These are phyloP conservation scores for Pristionchus japonicus DNA, from an alignment of 2,888 invertebrate genomes.

Conservation along the genomic window DNA sequence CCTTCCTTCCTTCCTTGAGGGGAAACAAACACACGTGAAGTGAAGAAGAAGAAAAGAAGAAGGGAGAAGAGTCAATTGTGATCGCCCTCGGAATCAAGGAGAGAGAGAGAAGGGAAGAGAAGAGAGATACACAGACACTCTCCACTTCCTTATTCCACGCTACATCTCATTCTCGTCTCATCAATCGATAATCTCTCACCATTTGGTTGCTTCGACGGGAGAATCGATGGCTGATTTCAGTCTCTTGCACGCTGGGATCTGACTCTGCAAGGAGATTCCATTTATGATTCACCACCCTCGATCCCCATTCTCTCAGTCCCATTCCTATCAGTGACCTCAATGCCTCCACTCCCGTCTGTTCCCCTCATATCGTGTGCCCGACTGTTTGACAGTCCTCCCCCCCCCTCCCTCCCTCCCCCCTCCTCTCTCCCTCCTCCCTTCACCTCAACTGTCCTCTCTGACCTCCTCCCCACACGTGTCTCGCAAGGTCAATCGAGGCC, in stretches of 20 bases:
- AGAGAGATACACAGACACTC: background rate
- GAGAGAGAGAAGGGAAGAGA: background rate
- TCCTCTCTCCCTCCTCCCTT: background rate
- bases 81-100: background rate
- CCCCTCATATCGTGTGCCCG: background rate
- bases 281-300: background rate
- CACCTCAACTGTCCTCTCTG: constrained; percentile 44
- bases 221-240: constrained; percentile 68
- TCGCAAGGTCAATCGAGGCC: constrained; percentile 45
- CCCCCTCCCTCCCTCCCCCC: background rate
- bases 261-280: constrained; percentile 44
- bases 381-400: constrained; percentile 26
- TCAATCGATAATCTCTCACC: constrained; percentile 44
- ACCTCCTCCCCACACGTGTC: constrained; percentile 45
- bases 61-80: constrained; percentile 32
- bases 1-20: background rate
- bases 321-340: background rate
- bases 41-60: background rate
- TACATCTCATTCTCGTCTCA: background rate
- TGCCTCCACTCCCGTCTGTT: constrained; percentile 1
- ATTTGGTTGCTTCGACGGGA: constrained; percentile 72
- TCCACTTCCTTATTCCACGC: constrained; percentile 26
- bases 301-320: background rate
- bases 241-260: constrained; percentile 63
- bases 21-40: constrained; percentile 33